Percentiles rank a stretch among this genome's conserved stretches.
These are phyloP conservation scores for Drosophila bipectinata DNA, from an alignment of 1,140 invertebrate genomes.

Conservation along the genomic window DNA sequence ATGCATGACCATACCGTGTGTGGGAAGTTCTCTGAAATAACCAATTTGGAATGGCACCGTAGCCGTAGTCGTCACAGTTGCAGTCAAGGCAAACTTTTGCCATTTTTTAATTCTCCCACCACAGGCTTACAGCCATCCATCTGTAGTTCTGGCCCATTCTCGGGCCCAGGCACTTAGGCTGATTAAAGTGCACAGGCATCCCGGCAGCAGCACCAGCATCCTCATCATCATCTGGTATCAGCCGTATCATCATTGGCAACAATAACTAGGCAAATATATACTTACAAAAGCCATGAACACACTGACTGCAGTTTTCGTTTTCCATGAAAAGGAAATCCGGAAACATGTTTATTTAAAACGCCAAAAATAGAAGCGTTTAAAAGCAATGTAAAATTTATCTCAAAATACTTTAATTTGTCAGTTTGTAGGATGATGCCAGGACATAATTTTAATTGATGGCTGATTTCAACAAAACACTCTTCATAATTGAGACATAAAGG, in stretches of 20 bases:
- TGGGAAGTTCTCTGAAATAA: slow-evolving; percentile 59
- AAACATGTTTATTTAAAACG: background rate
- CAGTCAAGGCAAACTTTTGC: slow-evolving; percentile 53
- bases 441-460: background rate
- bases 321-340: background rate
- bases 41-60: slow-evolving; percentile 71
- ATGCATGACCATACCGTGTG: slow-evolving; percentile 47
- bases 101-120: slow-evolving; percentile 67
- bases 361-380: background rate
- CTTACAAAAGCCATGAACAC: background rate
- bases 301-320: background rate
- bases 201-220: slow-evolving; percentile 20
- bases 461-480: background rate
- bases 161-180: slow-evolving; percentile 66
- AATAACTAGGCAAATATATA: slow-evolving; percentile 42
- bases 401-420: background rate
- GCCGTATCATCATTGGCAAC: slow-evolving; percentile 23
- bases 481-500: background rate
- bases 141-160: slow-evolving; percentile 3
- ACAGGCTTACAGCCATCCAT: slow-evolving; percentile 19
- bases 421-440: background rate
- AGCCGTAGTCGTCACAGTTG: slow-evolving; percentile 2
- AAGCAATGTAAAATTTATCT: background rate
- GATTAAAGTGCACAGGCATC: slow-evolving; percentile 76
- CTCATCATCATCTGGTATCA: slow-evolving; percentile 3